A percentile compares a stretch with the other conserved stretches of the same genome.
phyloP scores from a whole-genome alignment of 2,888 invertebrate species.

The Erebia palarica region DNA sequence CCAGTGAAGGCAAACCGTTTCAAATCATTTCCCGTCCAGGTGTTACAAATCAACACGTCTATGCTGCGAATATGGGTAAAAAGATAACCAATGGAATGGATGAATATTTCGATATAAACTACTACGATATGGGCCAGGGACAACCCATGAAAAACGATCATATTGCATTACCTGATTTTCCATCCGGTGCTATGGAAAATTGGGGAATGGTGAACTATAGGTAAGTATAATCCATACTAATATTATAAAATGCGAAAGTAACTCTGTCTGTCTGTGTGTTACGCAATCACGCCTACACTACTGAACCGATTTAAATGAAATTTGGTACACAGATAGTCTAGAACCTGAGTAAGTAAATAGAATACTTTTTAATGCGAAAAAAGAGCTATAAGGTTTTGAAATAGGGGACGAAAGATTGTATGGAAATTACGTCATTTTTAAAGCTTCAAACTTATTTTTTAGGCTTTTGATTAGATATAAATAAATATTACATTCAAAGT shows the following conservation, averaged over 20 bases:
- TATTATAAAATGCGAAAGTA: neutral
- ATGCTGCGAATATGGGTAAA: constrained; percentile 74
- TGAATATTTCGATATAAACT: constrained; percentile 80
- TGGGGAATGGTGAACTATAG: constrained; percentile 92
- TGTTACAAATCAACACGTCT: constrained; percentile 62
- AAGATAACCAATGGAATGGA: constrained; percentile 77
- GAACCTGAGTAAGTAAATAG: too few species aligned
- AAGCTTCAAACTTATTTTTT: too few species aligned
- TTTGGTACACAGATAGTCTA: too few species aligned
- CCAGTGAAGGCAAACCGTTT: constrained; percentile 58
- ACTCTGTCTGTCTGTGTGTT: too few species aligned
- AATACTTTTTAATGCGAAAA: too few species aligned
- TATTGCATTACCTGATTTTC: constrained; percentile 90
- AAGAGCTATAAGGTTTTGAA: too few species aligned
- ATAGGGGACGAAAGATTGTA: too few species aligned
- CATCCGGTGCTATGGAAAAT: constrained; percentile 92
- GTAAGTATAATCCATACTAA: constrained; percentile 53
- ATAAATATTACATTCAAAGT: too few species aligned
- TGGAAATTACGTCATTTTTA: too few species aligned
- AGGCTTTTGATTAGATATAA: too few species aligned
- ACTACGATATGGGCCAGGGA: constrained; percentile 80
- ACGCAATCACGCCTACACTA: too few species aligned
- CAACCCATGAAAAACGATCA: constrained; percentile 83
- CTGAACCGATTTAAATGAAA: too few species aligned
- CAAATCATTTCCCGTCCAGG: constrained; percentile 71